Conservation (phyloP, 2,113 vertebrate species). For the Bubalus kerabau region DNA sequence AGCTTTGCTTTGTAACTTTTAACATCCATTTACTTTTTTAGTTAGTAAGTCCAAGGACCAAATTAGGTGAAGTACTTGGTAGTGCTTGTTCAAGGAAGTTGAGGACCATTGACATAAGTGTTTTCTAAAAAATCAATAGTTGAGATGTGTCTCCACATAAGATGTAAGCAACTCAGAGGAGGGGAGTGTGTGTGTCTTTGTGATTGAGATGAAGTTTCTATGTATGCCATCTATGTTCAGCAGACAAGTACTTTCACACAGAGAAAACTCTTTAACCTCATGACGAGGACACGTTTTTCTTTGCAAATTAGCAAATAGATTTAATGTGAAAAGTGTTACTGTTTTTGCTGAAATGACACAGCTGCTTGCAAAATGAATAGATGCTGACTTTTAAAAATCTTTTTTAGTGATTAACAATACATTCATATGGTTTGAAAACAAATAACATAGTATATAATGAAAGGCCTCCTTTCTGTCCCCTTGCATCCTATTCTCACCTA, state of each 20-base stretch:
- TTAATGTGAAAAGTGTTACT: not conserved
- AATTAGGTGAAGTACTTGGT: not conserved
- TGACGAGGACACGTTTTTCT: not conserved
- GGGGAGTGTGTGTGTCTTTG: not conserved
- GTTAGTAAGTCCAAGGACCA: not conserved
- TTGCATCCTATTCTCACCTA: not conserved
- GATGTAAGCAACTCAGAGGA: not conserved
- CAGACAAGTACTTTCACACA: not conserved
- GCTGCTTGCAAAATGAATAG: not conserved
- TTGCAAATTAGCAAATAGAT: constrained; percentile 33
- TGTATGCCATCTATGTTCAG: not conserved
- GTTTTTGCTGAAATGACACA: constrained; percentile 8
- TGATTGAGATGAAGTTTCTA: not conserved
- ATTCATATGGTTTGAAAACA: not conserved
- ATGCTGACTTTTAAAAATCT: constrained; percentile 5
- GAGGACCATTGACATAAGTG: not conserved
- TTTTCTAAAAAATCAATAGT: not conserved
- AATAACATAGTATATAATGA: not conserved
- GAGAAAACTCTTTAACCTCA: constrained; percentile 4
- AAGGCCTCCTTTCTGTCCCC: not conserved
- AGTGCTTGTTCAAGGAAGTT: not conserved
- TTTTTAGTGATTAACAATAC: constrained; percentile 31
- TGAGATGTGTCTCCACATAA: not conserved
- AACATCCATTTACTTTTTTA: not conserved
- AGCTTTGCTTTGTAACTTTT: not conserved